These are phyloP conservation scores for Arbacia lixula DNA, from an alignment of 53 echinoderm and acorn worm species.

Conservation along the genomic window DNA sequence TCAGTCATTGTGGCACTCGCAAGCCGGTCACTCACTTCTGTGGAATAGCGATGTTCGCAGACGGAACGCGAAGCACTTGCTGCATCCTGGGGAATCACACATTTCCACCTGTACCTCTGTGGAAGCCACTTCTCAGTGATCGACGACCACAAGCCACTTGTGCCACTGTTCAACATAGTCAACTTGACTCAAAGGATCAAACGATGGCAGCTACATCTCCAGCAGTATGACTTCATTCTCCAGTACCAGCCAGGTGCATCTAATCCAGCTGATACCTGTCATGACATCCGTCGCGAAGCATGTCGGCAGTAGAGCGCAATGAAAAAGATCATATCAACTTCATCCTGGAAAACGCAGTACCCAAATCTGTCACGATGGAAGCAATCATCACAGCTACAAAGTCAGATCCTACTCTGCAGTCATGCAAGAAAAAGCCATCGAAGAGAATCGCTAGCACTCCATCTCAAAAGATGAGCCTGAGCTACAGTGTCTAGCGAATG, in stretches of 20 bases:
- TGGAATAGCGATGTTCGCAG: constrained; percentile 69
- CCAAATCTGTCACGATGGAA: constrained; percentile 37
- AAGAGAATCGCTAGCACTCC: constrained; percentile 59
- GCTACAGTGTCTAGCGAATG: constrained; percentile 34
- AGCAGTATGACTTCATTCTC: no score
- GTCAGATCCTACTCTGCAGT: constrained; percentile 46
- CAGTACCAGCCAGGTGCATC: no score
- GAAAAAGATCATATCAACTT: constrained; percentile 58
- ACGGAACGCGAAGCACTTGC: constrained; percentile 73
- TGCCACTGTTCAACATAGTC: constrained; percentile 66
- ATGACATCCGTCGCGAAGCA: no score
- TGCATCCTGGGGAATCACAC: constrained; percentile 43
- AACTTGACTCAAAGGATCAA: no score
- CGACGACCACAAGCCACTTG: constrained; percentile 75
- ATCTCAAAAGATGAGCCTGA: constrained; percentile 15
- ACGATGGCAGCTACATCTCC: no score
- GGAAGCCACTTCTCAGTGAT: constrained; percentile 58
- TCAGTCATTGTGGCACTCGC: constrained; percentile 33
- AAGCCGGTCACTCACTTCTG: constrained; percentile 51
- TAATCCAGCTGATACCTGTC: no score
- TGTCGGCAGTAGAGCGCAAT: constrained; percentile 46
- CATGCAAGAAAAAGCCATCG: constrained; percentile 60
- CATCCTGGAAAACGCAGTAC: constrained; percentile 34
- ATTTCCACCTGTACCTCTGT: constrained; percentile 65
- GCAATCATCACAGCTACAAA: constrained; percentile 27